Conservation (phyloP, 2,888 invertebrate species). For the Linnaemya vulpina region DNA sequence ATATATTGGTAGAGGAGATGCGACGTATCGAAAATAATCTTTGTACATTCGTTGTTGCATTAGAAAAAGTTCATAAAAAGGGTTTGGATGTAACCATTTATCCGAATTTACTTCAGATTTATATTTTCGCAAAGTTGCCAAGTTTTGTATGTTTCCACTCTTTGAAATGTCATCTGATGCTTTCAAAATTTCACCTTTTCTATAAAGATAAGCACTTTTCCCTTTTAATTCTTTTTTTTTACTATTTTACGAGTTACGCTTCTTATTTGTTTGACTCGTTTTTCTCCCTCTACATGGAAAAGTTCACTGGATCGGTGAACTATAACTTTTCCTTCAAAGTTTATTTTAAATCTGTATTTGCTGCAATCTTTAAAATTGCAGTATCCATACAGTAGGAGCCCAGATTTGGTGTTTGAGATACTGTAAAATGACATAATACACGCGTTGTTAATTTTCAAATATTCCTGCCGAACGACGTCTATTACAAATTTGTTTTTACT, state of each 20-base stretch:
- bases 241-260: slow-evolving; percentile 23
- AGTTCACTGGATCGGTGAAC: not conserved
- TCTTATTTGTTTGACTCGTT: not conserved
- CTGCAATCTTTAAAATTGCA: slow-evolving; percentile 14
- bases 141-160: slow-evolving; percentile 14
- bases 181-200: slow-evolving; percentile 72
- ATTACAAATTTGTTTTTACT: slow-evolving; percentile 3
- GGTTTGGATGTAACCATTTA: not conserved
- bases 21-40: not conserved
- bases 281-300: slow-evolving; percentile 19
- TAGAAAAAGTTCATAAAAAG: slow-evolving; percentile 9
- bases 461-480: not conserved
- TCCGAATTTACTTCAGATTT: slow-evolving; percentile 16
- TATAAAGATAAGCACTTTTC: slow-evolving; percentile 6
- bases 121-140: not conserved
- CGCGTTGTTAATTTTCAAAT: slow-evolving; percentile 7
- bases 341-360: slow-evolving; percentile 4
- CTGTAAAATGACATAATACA: slow-evolving; percentile 1
- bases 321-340: not conserved
- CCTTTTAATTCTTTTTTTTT: not conserved
- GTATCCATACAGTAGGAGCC: not conserved
- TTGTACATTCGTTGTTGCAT: slow-evolving; percentile 11
- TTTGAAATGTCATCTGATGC: slow-evolving; percentile 2
- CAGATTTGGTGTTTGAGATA: not conserved
- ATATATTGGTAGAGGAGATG: slow-evolving; percentile 8